Evolutionary conservation across 2,888 invertebrate species (phyloP).

Genomic region (Lottia scabra): DNA sequence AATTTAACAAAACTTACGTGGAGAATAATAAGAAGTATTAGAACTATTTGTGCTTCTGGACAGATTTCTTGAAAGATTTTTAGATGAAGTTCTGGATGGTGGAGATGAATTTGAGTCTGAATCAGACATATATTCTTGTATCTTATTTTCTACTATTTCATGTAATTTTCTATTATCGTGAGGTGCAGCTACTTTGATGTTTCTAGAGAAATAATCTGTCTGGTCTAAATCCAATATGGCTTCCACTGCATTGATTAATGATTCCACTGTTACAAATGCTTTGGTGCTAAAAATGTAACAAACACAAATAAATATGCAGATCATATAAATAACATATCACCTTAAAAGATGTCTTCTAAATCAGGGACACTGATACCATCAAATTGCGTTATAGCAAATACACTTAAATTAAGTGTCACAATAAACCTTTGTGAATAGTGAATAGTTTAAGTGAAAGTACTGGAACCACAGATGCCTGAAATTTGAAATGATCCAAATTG

Average conservation of each 20-base stretch:
- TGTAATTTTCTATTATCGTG: neutral
- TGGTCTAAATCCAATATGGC: conserved; percentile 33
- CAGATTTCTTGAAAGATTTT: neutral
- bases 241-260: conserved; percentile 22
- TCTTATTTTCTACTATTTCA: neutral
- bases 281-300: conserved; percentile 31
- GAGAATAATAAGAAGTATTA: no score
- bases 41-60: neutral
- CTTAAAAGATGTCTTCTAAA: no score
- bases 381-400: no score
- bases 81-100: neutral
- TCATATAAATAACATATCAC: no score
- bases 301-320: no score
- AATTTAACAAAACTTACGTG: no score
- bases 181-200: conserved; percentile 6
- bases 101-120: neutral
- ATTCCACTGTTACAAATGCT: conserved; percentile 30
- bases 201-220: neutral
- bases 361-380: no score
- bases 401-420: no score
- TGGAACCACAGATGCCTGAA: no score
- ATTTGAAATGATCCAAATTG: no score
- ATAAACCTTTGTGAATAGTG: no score
- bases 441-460: no score
- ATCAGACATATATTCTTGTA: conserved; percentile 4